Percentiles rank a stretch among this genome's conserved stretches.
Evolutionary conservation across 2,113 vertebrate species (phyloP).

Genomic region (Uria lomvia): DNA sequence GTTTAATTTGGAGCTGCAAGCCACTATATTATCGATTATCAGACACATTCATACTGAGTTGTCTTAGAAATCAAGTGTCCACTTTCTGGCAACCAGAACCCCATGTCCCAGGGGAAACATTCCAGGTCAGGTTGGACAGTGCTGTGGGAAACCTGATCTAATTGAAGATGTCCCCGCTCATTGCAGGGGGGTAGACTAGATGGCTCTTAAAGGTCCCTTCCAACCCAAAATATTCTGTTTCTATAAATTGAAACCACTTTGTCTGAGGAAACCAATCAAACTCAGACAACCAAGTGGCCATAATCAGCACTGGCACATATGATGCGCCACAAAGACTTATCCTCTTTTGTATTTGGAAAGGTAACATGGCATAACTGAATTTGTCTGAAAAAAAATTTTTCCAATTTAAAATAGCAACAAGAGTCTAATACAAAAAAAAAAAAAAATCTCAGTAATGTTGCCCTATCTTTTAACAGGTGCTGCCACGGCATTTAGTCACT

Average conservation of each 20-base stretch:
- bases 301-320: background rate
- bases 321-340: background rate
- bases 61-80: background rate
- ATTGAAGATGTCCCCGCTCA: background rate
- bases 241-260: background rate
- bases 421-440: background rate
- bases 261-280: background rate
- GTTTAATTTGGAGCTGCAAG: background rate
- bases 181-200: background rate
- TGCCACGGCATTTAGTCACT: background rate
- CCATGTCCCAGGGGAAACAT: background rate
- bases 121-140: background rate
- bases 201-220: background rate
- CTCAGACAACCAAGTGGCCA: rapidly evolving
- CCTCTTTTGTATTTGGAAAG: background rate
- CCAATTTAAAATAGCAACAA: background rate
- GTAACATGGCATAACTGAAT: background rate
- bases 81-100: background rate
- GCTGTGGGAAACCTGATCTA: background rate
- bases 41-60: background rate
- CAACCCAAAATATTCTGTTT: background rate
- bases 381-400: background rate
- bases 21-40: background rate
- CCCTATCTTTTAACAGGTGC: background rate
- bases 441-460: background rate